These are phyloP conservation scores for Lemur catta DNA, from an alignment of 2,797 vertebrate genomes.

Conservation along the genomic window DNA sequence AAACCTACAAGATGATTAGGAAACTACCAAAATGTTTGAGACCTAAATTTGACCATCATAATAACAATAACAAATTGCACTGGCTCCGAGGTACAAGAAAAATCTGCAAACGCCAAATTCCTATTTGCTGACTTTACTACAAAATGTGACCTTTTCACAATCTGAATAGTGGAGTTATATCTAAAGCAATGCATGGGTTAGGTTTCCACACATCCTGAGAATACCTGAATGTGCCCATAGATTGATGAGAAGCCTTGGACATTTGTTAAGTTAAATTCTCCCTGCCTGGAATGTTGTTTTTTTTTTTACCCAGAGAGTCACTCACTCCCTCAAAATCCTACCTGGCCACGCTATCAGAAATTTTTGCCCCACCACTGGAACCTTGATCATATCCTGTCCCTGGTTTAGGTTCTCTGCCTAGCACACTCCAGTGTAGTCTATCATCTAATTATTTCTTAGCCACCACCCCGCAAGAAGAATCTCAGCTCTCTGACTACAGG, in stretches of 20 bases:
- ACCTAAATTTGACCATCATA: not conserved
- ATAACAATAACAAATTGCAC: not conserved
- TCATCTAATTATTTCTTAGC: not conserved
- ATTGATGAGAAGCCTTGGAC: not conserved
- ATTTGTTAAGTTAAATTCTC: not conserved
- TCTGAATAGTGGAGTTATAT: not conserved
- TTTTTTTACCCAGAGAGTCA: not conserved
- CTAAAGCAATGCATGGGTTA: not conserved
- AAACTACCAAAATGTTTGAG: not conserved
- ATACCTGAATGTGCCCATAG: not conserved
- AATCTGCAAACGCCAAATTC: not conserved
- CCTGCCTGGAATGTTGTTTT: not conserved
- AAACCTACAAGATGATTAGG: constrained; percentile 52
- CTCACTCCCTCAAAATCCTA: not conserved
- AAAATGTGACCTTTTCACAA: not conserved
- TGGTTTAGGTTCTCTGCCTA: not conserved
- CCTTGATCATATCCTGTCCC: not conserved
- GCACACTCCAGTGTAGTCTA: not conserved
- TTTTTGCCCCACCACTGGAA: not conserved
- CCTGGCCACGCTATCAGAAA: not conserved
- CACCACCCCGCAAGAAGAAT: not conserved
- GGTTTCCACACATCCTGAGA: not conserved
- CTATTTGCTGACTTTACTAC: not conserved
- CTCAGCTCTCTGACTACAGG: not conserved
- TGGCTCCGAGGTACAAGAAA: not conserved